phyloP scores from a whole-genome alignment of 2,797 vertebrate species.

The Acropternis orthonyx region DNA sequence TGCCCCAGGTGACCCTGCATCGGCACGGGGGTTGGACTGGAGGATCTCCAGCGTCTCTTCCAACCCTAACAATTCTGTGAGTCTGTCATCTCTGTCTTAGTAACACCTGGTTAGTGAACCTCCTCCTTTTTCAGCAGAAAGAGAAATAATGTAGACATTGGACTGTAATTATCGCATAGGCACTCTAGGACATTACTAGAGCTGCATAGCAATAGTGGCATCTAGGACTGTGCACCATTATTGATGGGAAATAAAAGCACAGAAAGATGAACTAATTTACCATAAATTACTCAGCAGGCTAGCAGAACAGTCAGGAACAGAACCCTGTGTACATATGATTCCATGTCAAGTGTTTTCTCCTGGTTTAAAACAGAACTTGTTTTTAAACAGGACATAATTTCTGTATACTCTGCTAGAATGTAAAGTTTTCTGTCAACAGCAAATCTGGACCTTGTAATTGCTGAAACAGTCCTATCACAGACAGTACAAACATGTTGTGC shows the following conservation, averaged over 20 bases:
- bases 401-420: neutral
- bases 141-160: neutral
- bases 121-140: neutral
- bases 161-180: neutral
- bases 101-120: neutral
- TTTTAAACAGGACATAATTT: neutral
- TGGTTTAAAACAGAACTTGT: neutral
- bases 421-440: neutral
- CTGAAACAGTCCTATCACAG: neutral
- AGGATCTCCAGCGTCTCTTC: neutral
- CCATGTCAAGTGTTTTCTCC: neutral
- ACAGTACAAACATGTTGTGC: neutral
- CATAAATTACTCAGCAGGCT: neutral
- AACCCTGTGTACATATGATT: rapidly evolving
- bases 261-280: neutral
- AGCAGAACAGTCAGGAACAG: neutral
- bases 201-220: neutral
- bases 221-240: rapidly evolving
- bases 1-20: neutral
- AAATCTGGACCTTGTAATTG: neutral
- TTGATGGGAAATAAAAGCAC: neutral
- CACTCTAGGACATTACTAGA: neutral
- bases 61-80: neutral
- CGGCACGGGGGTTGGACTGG: neutral
- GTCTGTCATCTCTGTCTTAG: neutral